Base-by-base conservation (phyloP, 2,888 invertebrate genomes). In the Hoplodrina blanda region DNA sequence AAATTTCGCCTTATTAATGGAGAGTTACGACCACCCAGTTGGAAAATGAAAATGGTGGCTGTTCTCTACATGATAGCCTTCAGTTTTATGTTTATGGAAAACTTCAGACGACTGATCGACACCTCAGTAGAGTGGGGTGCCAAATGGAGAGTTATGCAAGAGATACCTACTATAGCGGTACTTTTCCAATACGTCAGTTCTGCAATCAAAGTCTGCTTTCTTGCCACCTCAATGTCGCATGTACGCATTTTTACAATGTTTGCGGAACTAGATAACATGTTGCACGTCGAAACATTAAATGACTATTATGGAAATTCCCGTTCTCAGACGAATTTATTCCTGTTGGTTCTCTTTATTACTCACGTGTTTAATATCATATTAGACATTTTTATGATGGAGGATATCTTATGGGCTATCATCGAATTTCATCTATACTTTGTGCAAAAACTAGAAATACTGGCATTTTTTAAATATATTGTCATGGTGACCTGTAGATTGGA, bases 391-490 rank as follows among this genome's bases (percentile, higher is more conserved):
- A 82, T 81, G 4, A 77, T 73, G 19, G 37, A 68, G 0, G 41
- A 50, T 17, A 30, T 71, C 0, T 54, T 76, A 6, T 69, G 73
- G 25, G 74, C 80, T 52, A 5, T 49, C n/a, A 6, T 49, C 5
- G 49, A 49, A 50, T 50, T 61, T 4, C 76, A 80, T 2, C 55
- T 89, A 6, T 87, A 86, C 46, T 76, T 87, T 25, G 76, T 87
- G 52, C 91, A 91, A 75, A 86, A 91, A 62, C 69, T 92, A 0
- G 90, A 92, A 80, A 83, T 91, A 50, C 66, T 88, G 5, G 59
- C 86, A 3, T 90, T 93, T 70, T 90, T 87, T 62, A 81, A 87
- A 57, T 73, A 87, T 72, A 88, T 92, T n/a, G 69, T 70, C 20
- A 89, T 89, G 87, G 62, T 92, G 10, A 87, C 79, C 17, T 41